Conservation (phyloP, 2,888 invertebrate genomes). For the Apamea sordens region DNA sequence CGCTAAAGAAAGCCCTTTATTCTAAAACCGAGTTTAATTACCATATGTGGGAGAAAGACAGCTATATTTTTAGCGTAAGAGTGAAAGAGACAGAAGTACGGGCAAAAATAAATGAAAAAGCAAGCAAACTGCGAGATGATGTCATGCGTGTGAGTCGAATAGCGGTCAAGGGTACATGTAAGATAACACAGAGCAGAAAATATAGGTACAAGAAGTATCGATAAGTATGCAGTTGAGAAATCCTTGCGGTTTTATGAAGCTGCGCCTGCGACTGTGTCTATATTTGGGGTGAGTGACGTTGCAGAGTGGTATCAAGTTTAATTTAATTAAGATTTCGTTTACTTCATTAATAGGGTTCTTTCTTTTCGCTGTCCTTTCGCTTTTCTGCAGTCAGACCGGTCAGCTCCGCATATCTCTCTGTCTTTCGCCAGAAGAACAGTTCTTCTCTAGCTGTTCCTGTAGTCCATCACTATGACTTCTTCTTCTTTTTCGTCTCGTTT, state of each 20-base stretch:
- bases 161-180: slow-evolving; percentile 86
- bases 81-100: slow-evolving; percentile 72
- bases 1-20: slow-evolving; percentile 67
- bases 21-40: slow-evolving; percentile 69
- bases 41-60: slow-evolving; percentile 66
- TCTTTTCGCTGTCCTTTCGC: background rate
- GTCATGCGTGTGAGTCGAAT: slow-evolving; percentile 84
- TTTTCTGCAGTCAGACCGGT: background rate
- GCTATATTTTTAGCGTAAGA: slow-evolving; percentile 4
- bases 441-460: background rate
- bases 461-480: background rate
- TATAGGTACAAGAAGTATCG: slow-evolving; percentile 33
- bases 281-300: slow-evolving; percentile 52
- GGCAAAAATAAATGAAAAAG: slow-evolving; percentile 83
- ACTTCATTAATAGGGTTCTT: background rate
- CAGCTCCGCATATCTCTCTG: background rate
- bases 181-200: slow-evolving; percentile 67
- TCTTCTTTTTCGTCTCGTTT: background rate
- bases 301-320: slow-evolving; percentile 19
- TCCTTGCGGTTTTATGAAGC: slow-evolving; percentile 57
- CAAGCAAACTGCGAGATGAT: slow-evolving; percentile 78
- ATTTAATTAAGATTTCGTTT: background rate
- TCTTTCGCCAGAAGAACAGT: background rate
- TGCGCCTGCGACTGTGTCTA: slow-evolving; percentile 41
- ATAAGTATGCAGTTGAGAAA: slow-evolving; percentile 49